phyloP scores from a whole-genome alignment of 2,888 invertebrate species.

The Drosophila meridionalis region DNA sequence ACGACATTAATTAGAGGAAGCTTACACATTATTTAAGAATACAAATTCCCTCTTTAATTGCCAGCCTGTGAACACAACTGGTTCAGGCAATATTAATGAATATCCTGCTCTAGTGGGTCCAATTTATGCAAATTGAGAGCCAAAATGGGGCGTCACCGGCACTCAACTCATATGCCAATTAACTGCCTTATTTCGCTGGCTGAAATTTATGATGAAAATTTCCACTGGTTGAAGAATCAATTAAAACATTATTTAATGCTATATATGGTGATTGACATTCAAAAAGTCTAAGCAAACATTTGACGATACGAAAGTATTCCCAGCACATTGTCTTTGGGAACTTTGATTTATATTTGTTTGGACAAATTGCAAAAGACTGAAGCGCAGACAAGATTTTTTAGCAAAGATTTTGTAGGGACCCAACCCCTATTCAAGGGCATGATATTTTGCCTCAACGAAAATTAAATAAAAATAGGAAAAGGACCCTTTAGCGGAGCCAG shows the following conservation, averaged over 20 bases:
- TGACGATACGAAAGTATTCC: neutral
- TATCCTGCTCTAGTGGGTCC: neutral
- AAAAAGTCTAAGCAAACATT: conserved; percentile 53
- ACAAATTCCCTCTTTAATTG: conserved; percentile 27
- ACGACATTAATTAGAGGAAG: too few relatives aligned
- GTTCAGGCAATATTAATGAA: conserved; percentile 41
- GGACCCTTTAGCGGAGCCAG: conserved; percentile 35
- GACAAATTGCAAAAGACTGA: conserved; percentile 59
- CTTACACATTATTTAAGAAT: neutral
- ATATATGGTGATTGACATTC: neutral
- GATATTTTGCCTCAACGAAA: conserved; percentile 54
- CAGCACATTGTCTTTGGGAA: conserved; percentile 23
- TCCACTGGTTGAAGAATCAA: neutral
- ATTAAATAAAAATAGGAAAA: conserved; percentile 61
- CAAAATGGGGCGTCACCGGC: conserved; percentile 32
- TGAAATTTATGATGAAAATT: neutral
- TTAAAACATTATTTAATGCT: neutral
- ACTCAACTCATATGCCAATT: conserved; percentile 48
- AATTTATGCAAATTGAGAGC: conserved; percentile 66
- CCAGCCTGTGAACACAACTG: conserved; percentile 53
- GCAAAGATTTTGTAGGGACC: conserved; percentile 21
- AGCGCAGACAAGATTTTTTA: neutral
- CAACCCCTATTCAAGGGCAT: conserved; percentile 53
- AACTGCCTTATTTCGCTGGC: conserved; percentile 11
- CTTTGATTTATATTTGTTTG: conserved; percentile 78